phyloP scores from a whole-genome alignment of 2,888 invertebrate species.

The Chelonus formosanus region DNA sequence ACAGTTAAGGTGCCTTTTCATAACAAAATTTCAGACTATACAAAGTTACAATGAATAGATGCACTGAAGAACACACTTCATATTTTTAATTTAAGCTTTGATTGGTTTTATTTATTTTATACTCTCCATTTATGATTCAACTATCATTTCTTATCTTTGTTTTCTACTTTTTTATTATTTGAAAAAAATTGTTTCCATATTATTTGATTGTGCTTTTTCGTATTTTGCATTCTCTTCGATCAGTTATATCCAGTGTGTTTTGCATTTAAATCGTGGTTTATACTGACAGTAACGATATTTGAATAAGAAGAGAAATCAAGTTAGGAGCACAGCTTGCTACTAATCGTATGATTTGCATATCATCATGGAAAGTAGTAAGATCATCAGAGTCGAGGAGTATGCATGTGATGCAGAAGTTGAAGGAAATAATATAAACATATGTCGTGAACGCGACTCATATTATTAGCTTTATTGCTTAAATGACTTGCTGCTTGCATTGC shows the following conservation, averaged over 20 bases:
- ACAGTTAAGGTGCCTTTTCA: no score
- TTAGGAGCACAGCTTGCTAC: slow-evolving; percentile 54
- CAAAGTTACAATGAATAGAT: no score
- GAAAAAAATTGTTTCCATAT: slow-evolving; percentile 23
- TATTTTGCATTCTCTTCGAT: slow-evolving; percentile 1
- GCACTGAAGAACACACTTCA: no score
- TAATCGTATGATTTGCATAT: slow-evolving; percentile 50
- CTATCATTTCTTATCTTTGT: no score
- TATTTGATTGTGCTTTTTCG: slow-evolving; percentile 20
- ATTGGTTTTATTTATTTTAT: no score
- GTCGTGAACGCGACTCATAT: slow-evolving; percentile 46
- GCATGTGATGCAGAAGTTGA: slow-evolving; percentile 17
- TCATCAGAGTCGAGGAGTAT: slow-evolving; percentile 11
- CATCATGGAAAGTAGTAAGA: slow-evolving; percentile 38
- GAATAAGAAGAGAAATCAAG: slow-evolving; percentile 43
- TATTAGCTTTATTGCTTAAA: slow-evolving; percentile 43
- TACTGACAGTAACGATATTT: slow-evolving; percentile 26
- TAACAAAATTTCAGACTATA: no score
- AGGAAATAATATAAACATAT: slow-evolving; percentile 23
- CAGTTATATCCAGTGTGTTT: slow-evolving; percentile 33
- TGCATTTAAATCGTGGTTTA: slow-evolving; percentile 46
- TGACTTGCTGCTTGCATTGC: slow-evolving; percentile 26
- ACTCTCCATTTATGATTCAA: no score
- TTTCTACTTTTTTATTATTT: not conserved
- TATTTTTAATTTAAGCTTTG: no score